Conservation (phyloP, 2,113 vertebrate species). For the Empidonax traillii region DNA sequence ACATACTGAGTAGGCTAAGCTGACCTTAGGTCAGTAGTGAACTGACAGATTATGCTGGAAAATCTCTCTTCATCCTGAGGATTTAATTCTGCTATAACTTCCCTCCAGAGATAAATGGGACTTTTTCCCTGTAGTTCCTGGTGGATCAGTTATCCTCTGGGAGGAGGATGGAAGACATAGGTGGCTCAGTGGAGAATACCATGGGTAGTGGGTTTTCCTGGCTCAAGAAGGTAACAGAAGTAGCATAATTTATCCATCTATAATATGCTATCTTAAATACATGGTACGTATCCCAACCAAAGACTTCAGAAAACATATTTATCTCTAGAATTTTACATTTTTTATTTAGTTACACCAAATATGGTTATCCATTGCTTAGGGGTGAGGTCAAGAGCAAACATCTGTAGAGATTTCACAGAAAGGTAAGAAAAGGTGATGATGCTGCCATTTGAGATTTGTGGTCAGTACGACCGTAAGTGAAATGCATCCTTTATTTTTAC, state of each 20-base stretch:
- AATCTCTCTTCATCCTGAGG: not conserved
- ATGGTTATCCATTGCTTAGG: not conserved
- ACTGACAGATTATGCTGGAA: not conserved
- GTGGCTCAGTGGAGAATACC: not conserved
- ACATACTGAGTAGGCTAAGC: not conserved
- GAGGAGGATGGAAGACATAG: not conserved
- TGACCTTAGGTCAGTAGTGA: not conserved
- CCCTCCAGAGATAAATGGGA: not conserved
- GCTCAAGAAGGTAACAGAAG: not conserved
- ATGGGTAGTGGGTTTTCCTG: not conserved
- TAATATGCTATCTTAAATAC: not conserved
- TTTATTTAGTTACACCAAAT: not conserved
- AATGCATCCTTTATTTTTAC: not conserved
- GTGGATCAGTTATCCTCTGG: not conserved
- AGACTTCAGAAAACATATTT: not conserved
- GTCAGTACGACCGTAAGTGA: not conserved
- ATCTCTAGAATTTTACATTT: not conserved
- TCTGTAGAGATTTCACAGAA: not conserved
- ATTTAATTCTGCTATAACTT: not conserved
- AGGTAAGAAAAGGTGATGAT: not conserved
- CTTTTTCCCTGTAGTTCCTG: not conserved
- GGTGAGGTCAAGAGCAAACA: not conserved
- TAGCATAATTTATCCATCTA: not conserved
- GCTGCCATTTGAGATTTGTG: not conserved
- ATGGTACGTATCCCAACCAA: not conserved